Percentiles rank a stretch among this genome's conserved stretches.
Evolutionary conservation across 2,797 vertebrate genomes (phyloP).

Genomic region (Cetoscarus ocellatus): DNA sequence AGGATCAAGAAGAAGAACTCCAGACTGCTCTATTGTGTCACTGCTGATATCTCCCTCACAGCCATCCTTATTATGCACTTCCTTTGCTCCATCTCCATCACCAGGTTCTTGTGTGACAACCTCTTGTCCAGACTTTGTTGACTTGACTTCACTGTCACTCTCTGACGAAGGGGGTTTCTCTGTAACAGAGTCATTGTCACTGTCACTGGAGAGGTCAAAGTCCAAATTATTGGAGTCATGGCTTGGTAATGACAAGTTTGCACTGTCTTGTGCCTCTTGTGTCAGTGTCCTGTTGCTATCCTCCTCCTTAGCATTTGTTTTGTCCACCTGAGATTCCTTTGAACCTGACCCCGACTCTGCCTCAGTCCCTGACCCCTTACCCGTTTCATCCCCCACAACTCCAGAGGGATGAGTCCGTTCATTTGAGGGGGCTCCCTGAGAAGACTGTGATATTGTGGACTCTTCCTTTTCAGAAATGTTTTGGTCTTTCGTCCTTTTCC

Average conservation of each 20-base stretch:
- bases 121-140: conserved; percentile 43
- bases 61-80: conserved; percentile 48
- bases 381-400: conserved; percentile 37
- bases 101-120: conserved; percentile 22
- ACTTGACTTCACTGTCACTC: conserved; percentile 60
- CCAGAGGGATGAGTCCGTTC: conserved; percentile 74
- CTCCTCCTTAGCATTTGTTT: conserved; percentile 65
- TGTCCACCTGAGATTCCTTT: conserved; percentile 47
- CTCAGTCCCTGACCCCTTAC: conserved; percentile 41
- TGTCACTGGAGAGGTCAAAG: conserved; percentile 95
- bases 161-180: conserved; percentile 76
- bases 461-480: conserved; percentile 75
- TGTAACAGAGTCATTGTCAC: conserved; percentile 84
- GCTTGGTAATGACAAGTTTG: conserved; percentile 50
- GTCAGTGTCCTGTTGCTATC: conserved; percentile 56
- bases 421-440: conserved; percentile 64
- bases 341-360: conserved; percentile 20
- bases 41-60: conserved; percentile 62
- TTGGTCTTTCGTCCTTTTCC: conserved; percentile 80
- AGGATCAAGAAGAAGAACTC: conserved; percentile 84
- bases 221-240: conserved; percentile 86
- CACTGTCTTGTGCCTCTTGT: conserved; percentile 49
- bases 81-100: conserved; percentile 47
- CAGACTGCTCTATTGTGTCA: conserved; percentile 64
- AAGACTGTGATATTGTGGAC: conserved; percentile 53